Conservation (phyloP, 2,888 invertebrate genomes). For the Ophioninae sp. region DNA sequence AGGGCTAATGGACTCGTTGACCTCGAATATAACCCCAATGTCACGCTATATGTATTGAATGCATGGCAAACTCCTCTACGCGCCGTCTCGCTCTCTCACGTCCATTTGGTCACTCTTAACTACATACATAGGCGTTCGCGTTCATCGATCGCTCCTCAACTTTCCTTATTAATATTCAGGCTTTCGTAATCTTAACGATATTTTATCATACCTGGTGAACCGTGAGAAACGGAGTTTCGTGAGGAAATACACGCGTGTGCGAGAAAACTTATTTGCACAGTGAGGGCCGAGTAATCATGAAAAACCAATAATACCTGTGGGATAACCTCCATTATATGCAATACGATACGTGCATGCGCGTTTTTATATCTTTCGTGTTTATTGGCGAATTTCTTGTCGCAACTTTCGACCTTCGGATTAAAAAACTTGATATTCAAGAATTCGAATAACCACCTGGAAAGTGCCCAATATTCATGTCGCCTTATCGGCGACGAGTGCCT, state of each 20-base stretch:
- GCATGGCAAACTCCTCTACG: background rate
- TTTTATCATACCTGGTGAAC: constrained; percentile 11
- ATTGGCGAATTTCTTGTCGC: background rate
- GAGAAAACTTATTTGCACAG: background rate
- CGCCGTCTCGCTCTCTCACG: background rate
- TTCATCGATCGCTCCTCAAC: constrained; percentile 15
- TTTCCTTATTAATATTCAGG: constrained; percentile 38
- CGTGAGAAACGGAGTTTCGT: constrained; percentile 4
- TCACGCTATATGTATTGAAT: background rate
- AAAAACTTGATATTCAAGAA: background rate
- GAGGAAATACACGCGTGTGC: background rate
- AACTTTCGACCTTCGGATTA: background rate
- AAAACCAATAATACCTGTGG: background rate
- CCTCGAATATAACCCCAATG: constrained; percentile 12
- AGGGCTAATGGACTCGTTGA: constrained; percentile 17
- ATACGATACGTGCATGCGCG: background rate
- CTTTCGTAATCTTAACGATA: constrained; percentile 13
- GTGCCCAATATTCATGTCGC: background rate
- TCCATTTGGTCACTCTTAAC: background rate
- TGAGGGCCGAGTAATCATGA: background rate
- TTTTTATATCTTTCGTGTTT: background rate
- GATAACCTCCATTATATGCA: background rate
- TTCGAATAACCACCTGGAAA: background rate
- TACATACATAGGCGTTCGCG: background rate
- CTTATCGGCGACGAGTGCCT: background rate